Evolutionary conservation across 2,113 vertebrate genomes (phyloP).

Genomic region (Vireo altiloquus): DNA sequence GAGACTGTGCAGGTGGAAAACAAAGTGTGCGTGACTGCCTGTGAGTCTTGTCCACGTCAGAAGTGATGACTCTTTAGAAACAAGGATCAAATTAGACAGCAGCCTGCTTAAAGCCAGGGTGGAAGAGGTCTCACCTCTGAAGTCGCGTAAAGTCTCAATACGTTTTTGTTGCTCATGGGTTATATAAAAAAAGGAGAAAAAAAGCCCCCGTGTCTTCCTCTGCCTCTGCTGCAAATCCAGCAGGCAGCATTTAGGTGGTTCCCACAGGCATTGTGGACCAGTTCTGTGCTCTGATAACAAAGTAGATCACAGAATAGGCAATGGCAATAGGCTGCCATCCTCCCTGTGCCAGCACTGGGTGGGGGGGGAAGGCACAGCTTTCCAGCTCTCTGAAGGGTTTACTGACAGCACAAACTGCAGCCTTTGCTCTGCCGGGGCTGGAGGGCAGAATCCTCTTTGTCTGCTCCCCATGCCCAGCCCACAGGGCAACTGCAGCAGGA

Average conservation of each 20-base stretch:
- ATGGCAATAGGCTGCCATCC: not conserved
- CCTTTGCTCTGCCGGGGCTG: not conserved
- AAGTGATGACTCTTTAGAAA: not conserved
- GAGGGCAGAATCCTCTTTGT: not conserved
- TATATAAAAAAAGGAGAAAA: not conserved
- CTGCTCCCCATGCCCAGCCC: not conserved
- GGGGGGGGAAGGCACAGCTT: not conserved
- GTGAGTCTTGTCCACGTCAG: not conserved
- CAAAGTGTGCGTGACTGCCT: not conserved
- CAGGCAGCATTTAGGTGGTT: not conserved
- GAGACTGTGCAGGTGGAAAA: not conserved
- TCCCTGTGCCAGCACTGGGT: not conserved
- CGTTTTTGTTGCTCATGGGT: not conserved
- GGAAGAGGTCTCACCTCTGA: not conserved
- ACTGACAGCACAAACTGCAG: not conserved
- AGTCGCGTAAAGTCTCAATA: rapidly evolving
- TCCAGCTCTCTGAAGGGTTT: not conserved
- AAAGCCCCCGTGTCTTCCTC: not conserved
- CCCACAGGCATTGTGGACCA: no score
- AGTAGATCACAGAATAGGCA: not conserved
- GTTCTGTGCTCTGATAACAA: not conserved
- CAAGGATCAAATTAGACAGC: not conserved
- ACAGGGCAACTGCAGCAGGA: not conserved
- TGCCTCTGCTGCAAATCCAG: not conserved
- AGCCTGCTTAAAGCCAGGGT: not conserved